Evolutionary conservation across 2,888 invertebrate species (phyloP), one percentile per base, ranked within the genome.

Genomic region (Temnothorax rugatulus): DNA sequence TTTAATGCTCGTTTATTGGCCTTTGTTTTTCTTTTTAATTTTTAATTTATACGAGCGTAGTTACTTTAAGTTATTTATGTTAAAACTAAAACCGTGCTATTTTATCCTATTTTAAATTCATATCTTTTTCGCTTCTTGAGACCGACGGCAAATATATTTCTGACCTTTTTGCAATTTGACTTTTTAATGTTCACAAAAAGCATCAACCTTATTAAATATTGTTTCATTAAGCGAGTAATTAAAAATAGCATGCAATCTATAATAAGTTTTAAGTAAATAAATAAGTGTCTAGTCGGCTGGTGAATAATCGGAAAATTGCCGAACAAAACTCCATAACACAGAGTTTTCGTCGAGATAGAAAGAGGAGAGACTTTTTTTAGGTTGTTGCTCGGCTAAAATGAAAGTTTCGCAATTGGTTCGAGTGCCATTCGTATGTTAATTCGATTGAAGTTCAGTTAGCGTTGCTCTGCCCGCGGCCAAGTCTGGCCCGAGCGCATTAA

Each of bases 371-470:
- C 21, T 75, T 88, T 82, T 83, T 83, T 86, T 44, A 61, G 74
- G 82, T 83, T 85, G 88, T 87, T 85, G 86, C 79, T 86, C 59
- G 81, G 68, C 77, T 79, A 82, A 87, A 89, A 89, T 77, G 87
- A 85, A 91, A 91, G 90, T 91, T 91, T 89, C 82, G 61, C 88
- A 87, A 91, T 90, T 89, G 91, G 83, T 82, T 74, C 86, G 82
- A 73, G 75, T 68, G 71, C 86, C 85, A 85, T 91, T 88, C 90
- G 86, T 90, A 91, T 90, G 91, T 91, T 90, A 92, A 91, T 91
- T 88, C 88, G 84, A 88, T 89, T 84, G 86, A 66, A 88, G 87
- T 87, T 87, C 84, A 85, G 89, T 90, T 89, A 91, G 85, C 87
- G 74, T 69, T 69, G 82, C 71, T 83, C 84, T 81, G 79, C 59